Evolutionary conservation across 2,113 vertebrate genomes (phyloP).

Genomic region (Calypte anna): DNA sequence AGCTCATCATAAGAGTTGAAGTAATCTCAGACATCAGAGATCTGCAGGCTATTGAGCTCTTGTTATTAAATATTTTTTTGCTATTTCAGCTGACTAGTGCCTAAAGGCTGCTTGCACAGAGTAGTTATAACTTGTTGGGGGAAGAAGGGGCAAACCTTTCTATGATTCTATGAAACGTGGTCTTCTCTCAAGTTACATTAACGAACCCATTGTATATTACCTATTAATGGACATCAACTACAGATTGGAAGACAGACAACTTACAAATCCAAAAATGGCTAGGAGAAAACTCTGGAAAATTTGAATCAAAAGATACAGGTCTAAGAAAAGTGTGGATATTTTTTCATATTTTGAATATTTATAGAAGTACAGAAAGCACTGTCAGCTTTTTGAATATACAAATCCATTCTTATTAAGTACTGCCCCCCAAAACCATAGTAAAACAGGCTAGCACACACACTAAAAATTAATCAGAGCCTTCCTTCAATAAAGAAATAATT

Average conservation of each 20-base stretch:
- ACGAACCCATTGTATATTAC: background rate
- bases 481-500: background rate
- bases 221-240: background rate
- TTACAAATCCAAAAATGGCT: background rate
- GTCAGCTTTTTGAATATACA: background rate
- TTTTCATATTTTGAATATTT: background rate
- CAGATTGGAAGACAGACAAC: background rate
- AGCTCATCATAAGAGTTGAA: slow-evolving; percentile 48
- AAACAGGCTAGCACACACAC: background rate
- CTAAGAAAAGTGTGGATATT: background rate
- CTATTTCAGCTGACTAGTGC: slow-evolving; percentile 52
- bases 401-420: background rate
- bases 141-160: background rate
- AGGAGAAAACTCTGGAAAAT: background rate
- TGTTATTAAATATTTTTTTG: slow-evolving; percentile 54
- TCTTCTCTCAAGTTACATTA: background rate
- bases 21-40: slow-evolving; percentile 54
- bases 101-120: slow-evolving; percentile 16
- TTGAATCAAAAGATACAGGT: background rate
- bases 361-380: background rate
- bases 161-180: background rate
- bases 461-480: background rate
- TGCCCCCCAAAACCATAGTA: background rate
- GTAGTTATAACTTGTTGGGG: slow-evolving; percentile 26
- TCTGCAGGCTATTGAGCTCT: slow-evolving; percentile 44